A percentile compares a stretch with the other conserved stretches of the same genome.
phyloP scores from a whole-genome alignment of 53 echinoderm and acorn worm genomes.

The Zoroaster sp. region DNA sequence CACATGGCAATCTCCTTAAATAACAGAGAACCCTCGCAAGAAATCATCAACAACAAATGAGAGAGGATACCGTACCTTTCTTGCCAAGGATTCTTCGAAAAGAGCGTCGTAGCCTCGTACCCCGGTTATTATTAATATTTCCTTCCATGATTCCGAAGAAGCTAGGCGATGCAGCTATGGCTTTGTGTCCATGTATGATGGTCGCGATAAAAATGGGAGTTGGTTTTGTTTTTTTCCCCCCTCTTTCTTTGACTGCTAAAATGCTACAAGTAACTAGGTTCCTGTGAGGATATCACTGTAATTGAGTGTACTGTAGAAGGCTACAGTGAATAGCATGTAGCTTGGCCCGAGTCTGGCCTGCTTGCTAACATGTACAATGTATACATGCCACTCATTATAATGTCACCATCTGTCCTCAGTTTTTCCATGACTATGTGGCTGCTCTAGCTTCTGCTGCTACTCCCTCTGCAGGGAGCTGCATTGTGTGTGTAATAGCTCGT shows the following conservation, averaged over 20 bases:
- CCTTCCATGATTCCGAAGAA: constrained; percentile 31
- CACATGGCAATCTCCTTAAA: not conserved
- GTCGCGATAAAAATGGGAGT: not conserved
- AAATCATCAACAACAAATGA: not conserved
- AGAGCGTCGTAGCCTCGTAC: constrained; percentile 61
- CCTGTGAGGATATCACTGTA: not conserved
- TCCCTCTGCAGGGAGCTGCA: constrained; percentile 19
- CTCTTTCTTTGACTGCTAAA: not conserved
- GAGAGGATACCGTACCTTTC: constrained; percentile 52
- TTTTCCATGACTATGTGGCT: constrained; percentile 41
- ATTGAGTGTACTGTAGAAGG: not conserved
- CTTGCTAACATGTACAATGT: not conserved
- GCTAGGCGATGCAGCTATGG: not conserved
- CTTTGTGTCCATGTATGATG: not conserved
- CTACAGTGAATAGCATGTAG: not conserved
- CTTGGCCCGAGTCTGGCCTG: not conserved
- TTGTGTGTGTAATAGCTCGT: no score
- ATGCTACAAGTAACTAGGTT: not conserved
- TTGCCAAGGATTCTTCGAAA: constrained; percentile 69
- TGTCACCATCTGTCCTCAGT: constrained; percentile 56
- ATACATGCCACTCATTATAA: constrained; percentile 40
- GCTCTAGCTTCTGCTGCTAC: constrained; percentile 8
- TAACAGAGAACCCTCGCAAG: not conserved
- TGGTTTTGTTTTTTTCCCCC: not conserved
- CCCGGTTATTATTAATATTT: constrained; percentile 44